Percentiles rank a stretch among this genome's conserved stretches.
Conservation (phyloP, 2,113 vertebrate genomes). For the Nesogale talazaci region DNA sequence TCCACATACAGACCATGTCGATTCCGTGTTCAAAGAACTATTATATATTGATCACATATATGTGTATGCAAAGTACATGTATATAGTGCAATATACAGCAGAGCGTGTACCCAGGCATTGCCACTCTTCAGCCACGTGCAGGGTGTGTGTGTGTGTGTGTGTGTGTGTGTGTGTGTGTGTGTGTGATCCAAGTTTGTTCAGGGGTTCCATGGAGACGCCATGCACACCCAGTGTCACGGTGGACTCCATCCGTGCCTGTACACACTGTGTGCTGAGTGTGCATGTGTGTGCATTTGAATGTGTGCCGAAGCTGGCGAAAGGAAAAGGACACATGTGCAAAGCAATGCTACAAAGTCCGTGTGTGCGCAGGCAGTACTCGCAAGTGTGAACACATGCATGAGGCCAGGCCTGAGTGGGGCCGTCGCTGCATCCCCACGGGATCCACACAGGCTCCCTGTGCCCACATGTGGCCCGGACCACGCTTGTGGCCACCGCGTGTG, state of each 20-base stretch:
- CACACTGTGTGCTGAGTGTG: not conserved
- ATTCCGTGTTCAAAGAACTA: not conserved
- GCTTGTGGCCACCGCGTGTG: not conserved
- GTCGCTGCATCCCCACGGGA: not conserved
- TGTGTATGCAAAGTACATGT: constrained; percentile 24
- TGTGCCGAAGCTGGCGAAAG: not conserved
- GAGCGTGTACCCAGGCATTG: not conserved
- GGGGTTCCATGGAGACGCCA: not conserved
- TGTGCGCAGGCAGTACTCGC: not conserved
- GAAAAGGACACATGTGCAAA: not conserved
- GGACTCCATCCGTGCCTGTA: not conserved
- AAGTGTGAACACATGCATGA: not conserved
- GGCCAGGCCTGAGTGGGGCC: not conserved
- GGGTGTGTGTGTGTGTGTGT: no score
- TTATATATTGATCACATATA: constrained; percentile 28
- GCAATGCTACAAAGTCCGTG: not conserved
- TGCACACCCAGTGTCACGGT: not conserved
- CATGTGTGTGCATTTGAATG: not conserved
- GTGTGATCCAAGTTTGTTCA: not conserved
- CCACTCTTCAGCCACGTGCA: not conserved
- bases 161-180: not conserved
- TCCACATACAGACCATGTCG: not conserved
- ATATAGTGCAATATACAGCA: not conserved
- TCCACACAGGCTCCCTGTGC: not conserved
- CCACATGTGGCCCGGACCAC: not conserved